A percentile compares a stretch with the other conserved stretches of the same genome.
Evolutionary conservation across 2,888 invertebrate species (phyloP).

Genomic region (Lapara coniferarum): DNA sequence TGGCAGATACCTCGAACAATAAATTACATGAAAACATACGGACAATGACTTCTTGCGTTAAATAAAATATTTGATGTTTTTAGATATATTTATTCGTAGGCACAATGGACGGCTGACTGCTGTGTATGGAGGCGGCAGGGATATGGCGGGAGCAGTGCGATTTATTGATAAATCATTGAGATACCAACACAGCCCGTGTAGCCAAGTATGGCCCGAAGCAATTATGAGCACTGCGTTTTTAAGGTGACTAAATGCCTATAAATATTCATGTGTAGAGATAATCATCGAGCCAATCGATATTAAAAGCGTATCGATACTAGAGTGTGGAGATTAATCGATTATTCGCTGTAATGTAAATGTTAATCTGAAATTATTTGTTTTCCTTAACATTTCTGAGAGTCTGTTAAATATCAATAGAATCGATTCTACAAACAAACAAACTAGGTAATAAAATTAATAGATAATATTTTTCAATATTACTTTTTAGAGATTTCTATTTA

Average conservation of each 20-base stretch:
- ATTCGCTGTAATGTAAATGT: neutral
- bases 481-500: no score
- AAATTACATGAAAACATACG: neutral
- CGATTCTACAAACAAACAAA: no score
- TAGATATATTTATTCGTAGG: constrained; percentile 36
- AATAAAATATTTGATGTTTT: neutral
- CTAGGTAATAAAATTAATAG: no score
- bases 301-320: no score
- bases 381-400: neutral
- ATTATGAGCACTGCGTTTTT: constrained; percentile 51
- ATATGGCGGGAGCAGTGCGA: constrained; percentile 48
- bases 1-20: neutral
- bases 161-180: constrained; percentile 68
- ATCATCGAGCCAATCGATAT: neutral
- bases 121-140: constrained; percentile 50
- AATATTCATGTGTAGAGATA: constrained; percentile 23
- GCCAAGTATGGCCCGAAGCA: constrained; percentile 56
- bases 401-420: no score
- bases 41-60: neutral
- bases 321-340: neutral
- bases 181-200: constrained; percentile 57
- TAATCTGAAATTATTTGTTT: neutral
- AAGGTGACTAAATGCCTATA: constrained; percentile 50
- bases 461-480: no score
- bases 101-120: constrained; percentile 54